A percentile compares a stretch with the other conserved stretches of the same genome.
phyloP scores from a whole-genome alignment of 2,888 invertebrate genomes.

The Chrysotoxum bicinctum region DNA sequence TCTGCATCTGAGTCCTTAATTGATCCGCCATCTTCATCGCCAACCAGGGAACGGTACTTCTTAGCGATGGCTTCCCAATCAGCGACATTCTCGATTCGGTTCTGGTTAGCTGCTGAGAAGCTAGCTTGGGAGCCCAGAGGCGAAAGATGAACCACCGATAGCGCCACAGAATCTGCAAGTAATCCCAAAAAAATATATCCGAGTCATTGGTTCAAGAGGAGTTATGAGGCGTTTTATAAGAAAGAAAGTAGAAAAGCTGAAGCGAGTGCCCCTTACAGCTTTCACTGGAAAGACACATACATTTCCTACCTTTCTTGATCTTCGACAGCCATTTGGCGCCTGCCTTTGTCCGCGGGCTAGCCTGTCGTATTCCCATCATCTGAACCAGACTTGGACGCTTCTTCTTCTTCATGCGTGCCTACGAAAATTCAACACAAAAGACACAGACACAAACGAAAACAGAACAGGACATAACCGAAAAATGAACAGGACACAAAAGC shows the following conservation, averaged over 20 bases:
- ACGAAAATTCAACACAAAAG: constrained; percentile 64
- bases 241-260: constrained; percentile 45
- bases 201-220: constrained; percentile 52
- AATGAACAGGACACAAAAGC: constrained; percentile 60
- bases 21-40: constrained; percentile 84
- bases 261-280: constrained; percentile 60
- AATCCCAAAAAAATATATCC: constrained; percentile 49
- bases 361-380: constrained; percentile 89
- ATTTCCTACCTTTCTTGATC: constrained; percentile 90
- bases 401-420: constrained; percentile 86
- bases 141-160: constrained; percentile 91
- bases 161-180: constrained; percentile 86
- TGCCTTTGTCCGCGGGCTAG: constrained; percentile 92
- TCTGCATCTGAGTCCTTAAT: constrained; percentile 81
- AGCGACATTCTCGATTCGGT: constrained; percentile 93
- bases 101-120: constrained; percentile 87
- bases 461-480: constrained; percentile 53
- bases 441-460: constrained; percentile 65
- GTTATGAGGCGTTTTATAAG: background rate
- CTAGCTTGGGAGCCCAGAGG: constrained; percentile 93
- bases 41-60: constrained; percentile 91
- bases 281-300: constrained; percentile 82
- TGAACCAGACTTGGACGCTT: constrained; percentile 92
- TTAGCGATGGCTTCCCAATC: constrained; percentile 96
- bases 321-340: constrained; percentile 94